phyloP scores from a whole-genome alignment of 1,140 invertebrate genomes.

The Drosophila prosaltans region DNA sequence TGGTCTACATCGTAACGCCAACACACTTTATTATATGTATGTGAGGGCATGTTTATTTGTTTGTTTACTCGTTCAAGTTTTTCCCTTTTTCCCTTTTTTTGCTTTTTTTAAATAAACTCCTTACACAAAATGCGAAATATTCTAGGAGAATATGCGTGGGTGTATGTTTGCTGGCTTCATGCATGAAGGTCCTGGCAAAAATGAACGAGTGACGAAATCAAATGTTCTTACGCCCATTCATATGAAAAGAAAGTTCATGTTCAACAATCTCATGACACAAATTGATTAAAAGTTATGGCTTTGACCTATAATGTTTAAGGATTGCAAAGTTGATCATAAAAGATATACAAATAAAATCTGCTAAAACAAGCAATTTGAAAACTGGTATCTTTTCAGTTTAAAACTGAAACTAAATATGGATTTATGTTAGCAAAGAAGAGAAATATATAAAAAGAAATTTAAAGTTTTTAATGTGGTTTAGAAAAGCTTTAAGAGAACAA shows the following conservation, averaged over 20 bases:
- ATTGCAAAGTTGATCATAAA: too few relatives aligned
- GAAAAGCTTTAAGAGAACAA: too few relatives aligned
- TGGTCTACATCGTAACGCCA: neutral
- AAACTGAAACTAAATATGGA: too few relatives aligned
- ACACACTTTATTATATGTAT: slow-evolving; percentile 25
- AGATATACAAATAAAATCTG: too few relatives aligned
- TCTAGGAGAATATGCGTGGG: neutral
- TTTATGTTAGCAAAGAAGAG: too few relatives aligned
- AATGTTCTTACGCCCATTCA: neutral
- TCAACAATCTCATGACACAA: neutral
- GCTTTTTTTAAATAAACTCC: slow-evolving; percentile 3
- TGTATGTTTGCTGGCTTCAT: neutral
- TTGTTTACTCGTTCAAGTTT: slow-evolving; percentile 63
- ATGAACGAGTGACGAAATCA: neutral
- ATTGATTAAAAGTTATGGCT: neutral
- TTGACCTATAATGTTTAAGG: too few relatives aligned
- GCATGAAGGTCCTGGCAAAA: neutral
- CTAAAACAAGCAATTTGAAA: too few relatives aligned
- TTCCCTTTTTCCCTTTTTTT: neutral
- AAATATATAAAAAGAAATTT: too few relatives aligned
- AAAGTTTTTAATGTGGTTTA: too few relatives aligned
- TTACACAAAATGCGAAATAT: neutral
- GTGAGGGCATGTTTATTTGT: slow-evolving; percentile 53
- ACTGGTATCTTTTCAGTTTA: too few relatives aligned
- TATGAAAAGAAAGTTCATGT: neutral